These are phyloP conservation scores for Diadumene lineata DNA, from an alignment of 92 coral and sea anemone species.

Conservation along the genomic window DNA sequence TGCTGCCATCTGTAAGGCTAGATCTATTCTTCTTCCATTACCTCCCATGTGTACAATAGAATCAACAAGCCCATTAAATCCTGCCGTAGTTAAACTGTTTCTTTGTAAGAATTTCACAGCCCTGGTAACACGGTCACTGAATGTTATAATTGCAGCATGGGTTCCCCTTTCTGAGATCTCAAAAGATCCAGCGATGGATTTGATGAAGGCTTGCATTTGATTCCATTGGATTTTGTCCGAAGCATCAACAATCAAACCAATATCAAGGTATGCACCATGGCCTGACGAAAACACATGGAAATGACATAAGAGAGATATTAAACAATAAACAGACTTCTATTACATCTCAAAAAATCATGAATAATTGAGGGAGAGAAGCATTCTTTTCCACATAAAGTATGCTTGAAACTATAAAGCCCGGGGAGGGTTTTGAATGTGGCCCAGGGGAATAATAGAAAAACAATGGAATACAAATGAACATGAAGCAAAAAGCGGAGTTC, in stretches of 20 bases:
- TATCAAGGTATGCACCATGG: slow-evolving; percentile 44
- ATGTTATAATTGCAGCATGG: slow-evolving; percentile 61
- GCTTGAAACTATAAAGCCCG: too few relatives aligned
- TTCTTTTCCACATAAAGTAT: too few relatives aligned
- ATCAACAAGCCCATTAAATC: slow-evolving; percentile 42
- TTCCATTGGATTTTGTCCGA: slow-evolving; percentile 67
- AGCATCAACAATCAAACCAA: slow-evolving; percentile 78
- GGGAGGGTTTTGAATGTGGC: too few relatives aligned
- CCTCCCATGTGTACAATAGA: slow-evolving; percentile 40
- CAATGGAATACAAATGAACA: too few relatives aligned
- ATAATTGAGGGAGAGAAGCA: too few relatives aligned
- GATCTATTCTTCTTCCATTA: slow-evolving; percentile 59
- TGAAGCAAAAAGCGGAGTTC: too few relatives aligned
- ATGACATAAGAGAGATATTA: too few relatives aligned
- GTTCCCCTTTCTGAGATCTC: slow-evolving; percentile 57
- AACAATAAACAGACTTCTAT: too few relatives aligned
- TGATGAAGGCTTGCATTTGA: slow-evolving; percentile 56
- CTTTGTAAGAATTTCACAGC: slow-evolving; percentile 50
- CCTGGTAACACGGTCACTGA: slow-evolving; percentile 45
- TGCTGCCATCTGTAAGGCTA: slow-evolving; percentile 42
- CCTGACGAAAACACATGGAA: neutral
- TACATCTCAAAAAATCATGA: too few relatives aligned
- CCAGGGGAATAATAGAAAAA: too few relatives aligned
- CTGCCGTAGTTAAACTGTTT: slow-evolving; percentile 29
- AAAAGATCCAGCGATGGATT: slow-evolving; percentile 50